phyloP scores from a whole-genome alignment of 2,888 invertebrate species.

The Metellina segmentata region DNA sequence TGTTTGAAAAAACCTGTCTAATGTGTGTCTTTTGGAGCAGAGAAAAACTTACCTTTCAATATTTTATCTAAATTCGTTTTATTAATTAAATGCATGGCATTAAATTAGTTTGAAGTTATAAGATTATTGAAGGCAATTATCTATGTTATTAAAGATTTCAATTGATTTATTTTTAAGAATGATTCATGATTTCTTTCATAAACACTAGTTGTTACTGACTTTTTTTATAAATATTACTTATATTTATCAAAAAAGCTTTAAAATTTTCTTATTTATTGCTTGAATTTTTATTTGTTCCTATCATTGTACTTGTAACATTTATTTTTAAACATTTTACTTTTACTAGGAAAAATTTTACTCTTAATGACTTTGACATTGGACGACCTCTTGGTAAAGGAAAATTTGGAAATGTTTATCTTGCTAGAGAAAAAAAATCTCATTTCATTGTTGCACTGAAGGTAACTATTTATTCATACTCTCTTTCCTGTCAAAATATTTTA shows the following conservation, averaged over 20 bases:
- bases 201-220: background rate
- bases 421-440: conserved; percentile 89
- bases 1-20: no score
- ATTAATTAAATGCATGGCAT: no score
- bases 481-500: background rate
- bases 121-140: no score
- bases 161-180: background rate
- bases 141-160: background rate
- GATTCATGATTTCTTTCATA: background rate
- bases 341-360: conserved; percentile 83
- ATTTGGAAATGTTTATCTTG: conserved; percentile 95
- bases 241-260: background rate
- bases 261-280: background rate
- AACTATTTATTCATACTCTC: background rate
- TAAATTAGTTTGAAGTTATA: no score
- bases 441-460: conserved; percentile 85
- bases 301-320: background rate
- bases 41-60: no score
- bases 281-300: background rate
- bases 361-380: conserved; percentile 92
- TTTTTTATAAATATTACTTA: background rate
- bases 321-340: background rate
- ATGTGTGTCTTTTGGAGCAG: no score
- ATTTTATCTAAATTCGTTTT: no score
- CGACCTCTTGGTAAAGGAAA: conserved; percentile 93